Percentiles rank a stretch among this genome's conserved stretches.
phyloP scores from a whole-genome alignment of 2,797 vertebrate species.

The Urosaurus nigricauda region DNA sequence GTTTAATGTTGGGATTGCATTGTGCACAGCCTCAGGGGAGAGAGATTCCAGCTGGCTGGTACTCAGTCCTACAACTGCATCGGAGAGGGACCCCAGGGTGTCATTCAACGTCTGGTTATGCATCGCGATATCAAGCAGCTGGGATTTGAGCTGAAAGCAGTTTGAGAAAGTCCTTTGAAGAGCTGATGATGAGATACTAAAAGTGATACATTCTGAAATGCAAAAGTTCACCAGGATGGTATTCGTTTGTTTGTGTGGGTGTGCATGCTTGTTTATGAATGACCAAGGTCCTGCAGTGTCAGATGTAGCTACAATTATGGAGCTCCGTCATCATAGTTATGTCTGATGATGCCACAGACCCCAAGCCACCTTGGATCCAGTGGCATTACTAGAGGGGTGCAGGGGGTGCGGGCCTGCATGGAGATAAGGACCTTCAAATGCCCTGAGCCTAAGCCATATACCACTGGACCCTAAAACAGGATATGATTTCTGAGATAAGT shows the following conservation, averaged over 20 bases:
- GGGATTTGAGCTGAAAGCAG: constrained; percentile 81
- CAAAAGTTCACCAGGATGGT: not conserved
- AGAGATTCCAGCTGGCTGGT: constrained; percentile 80
- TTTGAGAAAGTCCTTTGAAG: not conserved
- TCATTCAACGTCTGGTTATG: constrained; percentile 84
- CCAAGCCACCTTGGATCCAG: too few relatives aligned
- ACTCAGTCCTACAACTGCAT: constrained; percentile 81
- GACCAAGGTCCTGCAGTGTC: too few relatives aligned
- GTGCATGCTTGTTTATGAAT: too few relatives aligned
- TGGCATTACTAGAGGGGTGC: too few relatives aligned
- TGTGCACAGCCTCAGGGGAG: constrained; percentile 79
- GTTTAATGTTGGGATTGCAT: constrained; percentile 79
- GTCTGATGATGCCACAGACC: too few relatives aligned
- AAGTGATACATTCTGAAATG: not conserved
- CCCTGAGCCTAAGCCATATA: not conserved
- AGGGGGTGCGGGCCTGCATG: too few relatives aligned
- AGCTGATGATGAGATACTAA: not conserved
- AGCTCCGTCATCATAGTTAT: too few relatives aligned
- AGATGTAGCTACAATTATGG: too few relatives aligned
- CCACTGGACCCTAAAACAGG: accelerated
- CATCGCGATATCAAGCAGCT: constrained; percentile 78
- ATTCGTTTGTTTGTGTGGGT: too few relatives aligned
- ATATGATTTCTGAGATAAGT: constrained; percentile 28
- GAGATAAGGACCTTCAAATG: too few relatives aligned
- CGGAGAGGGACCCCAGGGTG: constrained; percentile 81